Base-by-base conservation (phyloP, 2,113 vertebrate genomes). In the Bubo blakistoni region DNA sequence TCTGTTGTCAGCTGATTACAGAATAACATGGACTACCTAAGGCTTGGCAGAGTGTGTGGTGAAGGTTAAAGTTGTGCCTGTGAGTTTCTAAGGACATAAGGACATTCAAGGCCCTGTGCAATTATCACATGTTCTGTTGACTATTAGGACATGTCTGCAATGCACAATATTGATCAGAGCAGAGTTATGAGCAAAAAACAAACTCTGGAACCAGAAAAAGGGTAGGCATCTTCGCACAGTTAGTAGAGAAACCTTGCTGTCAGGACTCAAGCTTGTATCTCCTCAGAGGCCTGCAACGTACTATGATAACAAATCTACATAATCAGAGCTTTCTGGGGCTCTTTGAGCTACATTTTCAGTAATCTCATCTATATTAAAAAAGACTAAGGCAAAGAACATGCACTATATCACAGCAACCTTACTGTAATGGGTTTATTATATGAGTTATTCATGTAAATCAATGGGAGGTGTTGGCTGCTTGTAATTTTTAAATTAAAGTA, bases 191-290 rank as follows among this genome's bases (percentile, higher is more conserved):
- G 55, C 34, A 70, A 54, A 51, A 74, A 49, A 6, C 20, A 70
- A 44, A 15, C 30, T 52, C 36, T 74, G 61, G 26, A 69, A 80
- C 6, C 22, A 70, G 51, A 49, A 47, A 24, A 63, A 74, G 8
- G 3, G 20, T 40, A 70, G 9, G 4, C 4, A 0, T 18, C 25
- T 57, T 78, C 1, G 0, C 29, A 40, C 12, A 78, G 19, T 65
- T 49, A n/a, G 12, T 17, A 74, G 30, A 73, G 55, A 69, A 90
- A 22, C 19, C 46, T 17, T 63, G 15, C 7, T 49, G 1, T 69
- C 10, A 5, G 42, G 29, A 54, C 11, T 59, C 19, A 69, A 52
- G 16, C 15, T 26, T 0, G 0, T 73, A 32, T 17, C 14, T 74
- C n/a, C 55, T 87, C 61, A 59, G 38, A 42, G n/a, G n/a, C 74